Conservation (phyloP, 2,113 vertebrate genomes). For the Collichthys lucidus region DNA sequence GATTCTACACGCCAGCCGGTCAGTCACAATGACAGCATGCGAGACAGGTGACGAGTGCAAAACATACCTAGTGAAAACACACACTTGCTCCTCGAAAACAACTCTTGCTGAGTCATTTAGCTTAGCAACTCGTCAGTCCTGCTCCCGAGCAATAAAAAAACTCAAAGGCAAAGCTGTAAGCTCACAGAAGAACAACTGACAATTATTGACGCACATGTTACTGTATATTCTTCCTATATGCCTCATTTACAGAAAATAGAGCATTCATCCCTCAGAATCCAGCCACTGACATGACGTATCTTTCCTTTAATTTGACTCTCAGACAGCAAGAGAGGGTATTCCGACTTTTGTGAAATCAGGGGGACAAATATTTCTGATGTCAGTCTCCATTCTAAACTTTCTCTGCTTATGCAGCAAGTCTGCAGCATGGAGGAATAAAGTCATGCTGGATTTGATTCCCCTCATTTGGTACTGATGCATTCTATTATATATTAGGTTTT, state of each 20-base stretch:
- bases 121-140: background rate
- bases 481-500: conserved; percentile 16
- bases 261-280: background rate
- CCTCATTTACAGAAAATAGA: conserved; percentile 28
- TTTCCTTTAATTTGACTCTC: conserved; percentile 16
- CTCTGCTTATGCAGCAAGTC: conserved; percentile 27
- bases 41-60: conserved; percentile 9
- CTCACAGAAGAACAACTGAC: background rate
- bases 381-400: conserved; percentile 25
- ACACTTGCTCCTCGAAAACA: background rate
- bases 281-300: conserved; percentile 1
- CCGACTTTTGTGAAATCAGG: background rate
- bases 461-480: conserved; percentile 29
- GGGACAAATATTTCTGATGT: conserved; percentile 24
- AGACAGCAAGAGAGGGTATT: background rate
- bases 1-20: background rate
- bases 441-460: conserved; percentile 26
- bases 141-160: background rate
- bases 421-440: background rate
- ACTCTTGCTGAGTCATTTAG: background rate
- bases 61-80: background rate
- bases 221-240: background rate
- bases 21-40: conserved; percentile 22
- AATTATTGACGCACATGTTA: conserved; percentile 7
- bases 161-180: background rate